Evolutionary conservation across 2,888 invertebrate species (phyloP), one percentile per base, ranked within the genome.

Genomic region (Orchesellides sinensis): DNA sequence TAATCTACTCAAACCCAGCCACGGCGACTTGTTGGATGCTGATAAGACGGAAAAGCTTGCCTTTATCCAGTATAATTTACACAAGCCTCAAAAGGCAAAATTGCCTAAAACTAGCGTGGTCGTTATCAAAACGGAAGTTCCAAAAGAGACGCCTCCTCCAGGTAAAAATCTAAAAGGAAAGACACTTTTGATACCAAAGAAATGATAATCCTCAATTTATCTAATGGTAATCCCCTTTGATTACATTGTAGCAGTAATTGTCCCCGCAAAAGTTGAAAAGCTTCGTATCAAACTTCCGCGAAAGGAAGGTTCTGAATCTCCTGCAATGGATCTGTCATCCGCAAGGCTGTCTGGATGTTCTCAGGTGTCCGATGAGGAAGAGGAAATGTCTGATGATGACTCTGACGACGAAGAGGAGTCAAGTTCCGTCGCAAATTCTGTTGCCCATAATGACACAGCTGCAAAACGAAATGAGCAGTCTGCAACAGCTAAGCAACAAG

Each of bases 281-380:
- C 80, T 80, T n/a, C 72, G 80, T 3, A 80, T 80, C 4, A 80
- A 80, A 80, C 72, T 80, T 47, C 80, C 80, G n/a, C 72, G 72
- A 17, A 80, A 65, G 66, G 72, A 72, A 80, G 54, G 72, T 12
- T 29, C 40, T n/a, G 80, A 80, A 80, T 80, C 80, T 80, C 80
- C 80, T 35, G 80, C 80, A 29, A 80, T 80, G 27, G 80, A 80
- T 80, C 80, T 80, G 80, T 40, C n/a, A n/a, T 78, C 80, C 56
- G 35, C 80, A 56, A 65, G 80, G 66, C 66, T 80, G 56, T 80
- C 80, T 66, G 80, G 80, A 1, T 80, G 80, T 32, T 72, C 72
- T 56, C 80, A 80, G 32, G 72, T 80, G 23, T 80, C 80, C 23
- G 79, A 79, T 21, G 79, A 79, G n/a, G 79, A 79, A 29, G 79